These are phyloP conservation scores for Calameuta idolon DNA, from an alignment of 2,888 invertebrate genomes.

Conservation along the genomic window DNA sequence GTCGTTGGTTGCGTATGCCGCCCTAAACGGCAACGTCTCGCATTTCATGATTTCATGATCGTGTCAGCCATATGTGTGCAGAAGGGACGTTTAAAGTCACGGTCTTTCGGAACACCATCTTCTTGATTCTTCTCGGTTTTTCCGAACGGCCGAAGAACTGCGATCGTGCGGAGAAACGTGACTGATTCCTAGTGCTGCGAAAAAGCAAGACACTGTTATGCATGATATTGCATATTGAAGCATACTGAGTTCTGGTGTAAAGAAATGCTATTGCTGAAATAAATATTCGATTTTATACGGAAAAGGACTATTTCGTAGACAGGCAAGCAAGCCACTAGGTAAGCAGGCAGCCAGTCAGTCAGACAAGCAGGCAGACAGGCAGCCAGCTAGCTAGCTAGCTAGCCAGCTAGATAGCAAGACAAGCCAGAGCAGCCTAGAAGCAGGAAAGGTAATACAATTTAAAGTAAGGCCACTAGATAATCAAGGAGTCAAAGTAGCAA, in stretches of 20 bases:
- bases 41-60: conserved; percentile 1
- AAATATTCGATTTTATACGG: conserved; percentile 30
- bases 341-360: neutral
- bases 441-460: neutral
- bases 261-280: conserved; percentile 53
- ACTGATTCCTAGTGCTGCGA: conserved; percentile 27
- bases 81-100: neutral
- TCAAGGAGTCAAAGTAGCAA: neutral
- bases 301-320: conserved; percentile 3
- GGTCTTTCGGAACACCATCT: conserved; percentile 37
- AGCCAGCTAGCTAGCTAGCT: neutral
- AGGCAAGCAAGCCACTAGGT: neutral
- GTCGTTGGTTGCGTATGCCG: neutral
- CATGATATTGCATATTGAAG: conserved; percentile 52
- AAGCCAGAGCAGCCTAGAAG: neutral
- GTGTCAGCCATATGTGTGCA: conserved; percentile 5
- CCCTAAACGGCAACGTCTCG: neutral
- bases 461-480: neutral
- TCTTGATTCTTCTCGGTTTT: conserved; percentile 40
- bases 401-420: neutral
- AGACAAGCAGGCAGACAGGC: neutral
- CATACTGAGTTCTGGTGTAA: conserved; percentile 39
- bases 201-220: conserved; percentile 39
- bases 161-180: conserved; percentile 41
- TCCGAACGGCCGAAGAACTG: conserved; percentile 39